A percentile compares a stretch with the other conserved stretches of the same genome.
Conservation (phyloP, 2,888 invertebrate genomes). For the Drosophila crucigera region DNA sequence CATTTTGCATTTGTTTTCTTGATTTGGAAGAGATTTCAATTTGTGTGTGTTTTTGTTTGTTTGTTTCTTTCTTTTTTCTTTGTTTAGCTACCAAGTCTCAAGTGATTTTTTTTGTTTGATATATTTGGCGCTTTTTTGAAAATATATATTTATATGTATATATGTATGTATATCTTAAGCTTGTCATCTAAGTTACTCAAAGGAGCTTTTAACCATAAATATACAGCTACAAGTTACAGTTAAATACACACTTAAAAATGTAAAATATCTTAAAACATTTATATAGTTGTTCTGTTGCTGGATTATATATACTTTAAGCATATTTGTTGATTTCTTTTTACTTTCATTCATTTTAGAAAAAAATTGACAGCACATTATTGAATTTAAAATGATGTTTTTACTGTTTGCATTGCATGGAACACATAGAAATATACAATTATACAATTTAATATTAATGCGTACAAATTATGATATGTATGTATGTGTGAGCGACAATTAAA, state of each 20-base stretch:
- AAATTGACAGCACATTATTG: slow-evolving; percentile 69
- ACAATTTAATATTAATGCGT: slow-evolving; percentile 18
- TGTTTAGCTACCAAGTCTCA: slow-evolving; percentile 33
- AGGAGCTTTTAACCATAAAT: slow-evolving; percentile 49
- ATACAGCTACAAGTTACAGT: slow-evolving; percentile 28
- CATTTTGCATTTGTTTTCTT: slow-evolving; percentile 48
- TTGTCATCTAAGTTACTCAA: slow-evolving; percentile 46
- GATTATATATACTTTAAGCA: slow-evolving; percentile 33
- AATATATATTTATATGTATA: slow-evolving; percentile 18
- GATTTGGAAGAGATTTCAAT: slow-evolving; percentile 72
- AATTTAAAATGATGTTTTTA: slow-evolving; percentile 35
- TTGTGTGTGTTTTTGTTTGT: slow-evolving; percentile 11
- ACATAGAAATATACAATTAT: slow-evolving; percentile 54
- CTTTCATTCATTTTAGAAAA: slow-evolving; percentile 18
- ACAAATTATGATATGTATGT: slow-evolving; percentile 3
- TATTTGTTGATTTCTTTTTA: slow-evolving; percentile 9
- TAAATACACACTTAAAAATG: slow-evolving; percentile 34
- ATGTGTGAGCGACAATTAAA: slow-evolving; percentile 9
- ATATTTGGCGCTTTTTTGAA: slow-evolving; percentile 38
- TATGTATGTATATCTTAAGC: slow-evolving; percentile 14
- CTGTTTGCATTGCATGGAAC: slow-evolving; percentile 47
- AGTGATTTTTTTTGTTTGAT: slow-evolving; percentile 19
- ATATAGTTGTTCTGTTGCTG: slow-evolving; percentile 14
- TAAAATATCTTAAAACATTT: slow-evolving; percentile 52
- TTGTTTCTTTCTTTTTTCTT: not conserved